Percentiles rank a stretch among this genome's conserved stretches.
Conservation (phyloP, 2,888 invertebrate genomes). For the Agrochola litura region DNA sequence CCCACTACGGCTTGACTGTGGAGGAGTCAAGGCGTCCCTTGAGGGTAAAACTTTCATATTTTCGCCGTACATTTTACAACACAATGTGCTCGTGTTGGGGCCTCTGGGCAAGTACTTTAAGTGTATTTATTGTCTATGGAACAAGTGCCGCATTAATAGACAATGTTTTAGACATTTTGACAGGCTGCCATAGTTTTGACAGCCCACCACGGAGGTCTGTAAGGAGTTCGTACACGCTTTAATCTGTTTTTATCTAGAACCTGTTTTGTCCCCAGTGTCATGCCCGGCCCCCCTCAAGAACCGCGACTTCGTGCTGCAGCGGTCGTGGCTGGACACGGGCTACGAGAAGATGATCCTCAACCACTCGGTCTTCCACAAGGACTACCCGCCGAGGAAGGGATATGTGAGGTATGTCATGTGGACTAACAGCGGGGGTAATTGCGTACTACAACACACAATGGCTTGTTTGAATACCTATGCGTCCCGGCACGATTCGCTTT, state of each 20-base stretch:
- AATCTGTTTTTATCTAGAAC: neutral
- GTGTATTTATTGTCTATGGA: no score
- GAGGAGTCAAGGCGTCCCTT: no score
- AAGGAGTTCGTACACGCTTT: neutral
- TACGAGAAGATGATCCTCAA: slow-evolving; percentile 96
- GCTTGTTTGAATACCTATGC: no score
- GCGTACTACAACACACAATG: no score
- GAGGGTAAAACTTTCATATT: no score
- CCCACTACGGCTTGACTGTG: no score
- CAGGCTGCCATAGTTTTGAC: neutral
- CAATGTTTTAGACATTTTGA: neutral
- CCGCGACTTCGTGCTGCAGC: slow-evolving; percentile 97
- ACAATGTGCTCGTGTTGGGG: no score
- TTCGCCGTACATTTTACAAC: no score
- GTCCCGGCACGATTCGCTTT: no score
- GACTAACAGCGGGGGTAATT: no score
- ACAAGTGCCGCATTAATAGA: no score
- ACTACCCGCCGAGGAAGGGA: slow-evolving; percentile 95
- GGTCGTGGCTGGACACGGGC: slow-evolving; percentile 97
- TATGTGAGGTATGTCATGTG: slow-evolving; percentile 91
- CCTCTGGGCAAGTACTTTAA: no score
- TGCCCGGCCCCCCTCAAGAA: slow-evolving; percentile 97
- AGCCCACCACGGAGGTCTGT: neutral
- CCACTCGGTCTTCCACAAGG: slow-evolving; percentile 97
- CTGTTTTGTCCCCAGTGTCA: slow-evolving; percentile 91